Evolutionary conservation across 1,140 invertebrate genomes (phyloP).

Genomic region (Apis laboriosa): DNA sequence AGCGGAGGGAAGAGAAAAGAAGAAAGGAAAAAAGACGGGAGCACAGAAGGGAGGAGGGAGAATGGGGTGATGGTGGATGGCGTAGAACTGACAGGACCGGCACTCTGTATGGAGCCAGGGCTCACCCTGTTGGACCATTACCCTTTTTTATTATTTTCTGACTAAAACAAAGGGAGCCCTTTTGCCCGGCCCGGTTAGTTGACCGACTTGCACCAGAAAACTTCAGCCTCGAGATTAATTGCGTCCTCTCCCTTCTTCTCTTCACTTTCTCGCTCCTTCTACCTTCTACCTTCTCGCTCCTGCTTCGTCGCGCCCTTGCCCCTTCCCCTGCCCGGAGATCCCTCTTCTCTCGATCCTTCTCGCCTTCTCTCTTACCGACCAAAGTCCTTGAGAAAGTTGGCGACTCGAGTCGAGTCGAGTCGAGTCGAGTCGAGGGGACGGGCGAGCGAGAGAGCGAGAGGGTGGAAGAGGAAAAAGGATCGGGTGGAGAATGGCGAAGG

Average conservation of each 20-base stretch:
- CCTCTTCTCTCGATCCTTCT: constrained; percentile 31
- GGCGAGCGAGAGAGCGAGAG: background rate
- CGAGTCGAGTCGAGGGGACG: background rate
- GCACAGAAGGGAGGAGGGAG: background rate
- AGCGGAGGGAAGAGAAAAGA: background rate
- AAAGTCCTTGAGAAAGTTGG: constrained; percentile 55
- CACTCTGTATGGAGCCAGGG: constrained; percentile 26
- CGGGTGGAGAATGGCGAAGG: background rate
- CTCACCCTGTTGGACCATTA: constrained; percentile 47
- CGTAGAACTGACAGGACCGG: constrained; percentile 35
- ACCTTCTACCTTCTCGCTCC: background rate
- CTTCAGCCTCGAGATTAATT: constrained; percentile 50
- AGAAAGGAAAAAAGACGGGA: background rate
- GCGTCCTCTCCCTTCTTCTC: constrained; percentile 30
- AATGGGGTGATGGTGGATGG: constrained; percentile 16
- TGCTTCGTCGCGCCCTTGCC: constrained; percentile 2
- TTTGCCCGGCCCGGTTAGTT: constrained; percentile 34
- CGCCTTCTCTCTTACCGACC: constrained; percentile 18
- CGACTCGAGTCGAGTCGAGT: constrained; percentile 25
- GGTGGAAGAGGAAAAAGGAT: background rate
- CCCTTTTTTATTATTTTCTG: constrained; percentile 59
- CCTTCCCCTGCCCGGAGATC: constrained; percentile 15
- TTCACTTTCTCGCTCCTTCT: background rate
- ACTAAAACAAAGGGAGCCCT: constrained; percentile 54
- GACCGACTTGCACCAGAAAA: constrained; percentile 57